A percentile compares a stretch with the other conserved stretches of the same genome.
Evolutionary conservation across 2,888 invertebrate genomes (phyloP).

Genomic region (Tenthredo distinguenda): DNA sequence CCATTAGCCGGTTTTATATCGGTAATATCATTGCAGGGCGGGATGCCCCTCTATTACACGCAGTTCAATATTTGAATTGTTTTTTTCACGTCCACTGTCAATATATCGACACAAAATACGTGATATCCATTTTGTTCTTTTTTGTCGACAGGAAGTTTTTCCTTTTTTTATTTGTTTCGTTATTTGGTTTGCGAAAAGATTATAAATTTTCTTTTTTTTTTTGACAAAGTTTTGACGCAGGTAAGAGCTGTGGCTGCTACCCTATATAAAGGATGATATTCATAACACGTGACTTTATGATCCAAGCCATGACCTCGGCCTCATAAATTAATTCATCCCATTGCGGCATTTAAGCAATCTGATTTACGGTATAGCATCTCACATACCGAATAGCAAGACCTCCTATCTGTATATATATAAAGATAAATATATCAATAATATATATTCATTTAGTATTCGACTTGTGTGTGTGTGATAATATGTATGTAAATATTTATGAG

Average conservation of each 20-base stretch:
- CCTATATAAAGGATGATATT: constrained; percentile 35
- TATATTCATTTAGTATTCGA: background rate
- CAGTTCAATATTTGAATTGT: background rate
- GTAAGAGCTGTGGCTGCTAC: constrained; percentile 2
- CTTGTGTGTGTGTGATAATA: background rate
- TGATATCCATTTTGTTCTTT: background rate
- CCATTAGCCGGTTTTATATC: constrained; percentile 36
- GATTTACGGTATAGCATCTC: constrained; percentile 49
- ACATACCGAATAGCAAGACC: constrained; percentile 22
- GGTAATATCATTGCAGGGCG: constrained; percentile 21
- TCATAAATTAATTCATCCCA: constrained; percentile 55
- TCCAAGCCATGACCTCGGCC: constrained; percentile 51
- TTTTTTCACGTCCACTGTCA: background rate
- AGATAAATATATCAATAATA: constrained; percentile 33
- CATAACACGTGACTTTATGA: constrained; percentile 44
- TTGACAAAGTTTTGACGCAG: background rate
- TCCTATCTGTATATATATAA: background rate
- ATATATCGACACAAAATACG: background rate
- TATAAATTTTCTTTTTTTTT: background rate
- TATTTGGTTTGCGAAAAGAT: no score
- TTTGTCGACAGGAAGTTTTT: background rate
- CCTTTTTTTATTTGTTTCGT: background rate
- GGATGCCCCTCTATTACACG: background rate
- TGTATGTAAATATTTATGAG: background rate
- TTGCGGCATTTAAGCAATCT: constrained; percentile 53